Evolutionary conservation across 2,888 invertebrate genomes (phyloP), one percentile per base, ranked within the genome.

Genomic region (Sarcophaga rosellei): DNA sequence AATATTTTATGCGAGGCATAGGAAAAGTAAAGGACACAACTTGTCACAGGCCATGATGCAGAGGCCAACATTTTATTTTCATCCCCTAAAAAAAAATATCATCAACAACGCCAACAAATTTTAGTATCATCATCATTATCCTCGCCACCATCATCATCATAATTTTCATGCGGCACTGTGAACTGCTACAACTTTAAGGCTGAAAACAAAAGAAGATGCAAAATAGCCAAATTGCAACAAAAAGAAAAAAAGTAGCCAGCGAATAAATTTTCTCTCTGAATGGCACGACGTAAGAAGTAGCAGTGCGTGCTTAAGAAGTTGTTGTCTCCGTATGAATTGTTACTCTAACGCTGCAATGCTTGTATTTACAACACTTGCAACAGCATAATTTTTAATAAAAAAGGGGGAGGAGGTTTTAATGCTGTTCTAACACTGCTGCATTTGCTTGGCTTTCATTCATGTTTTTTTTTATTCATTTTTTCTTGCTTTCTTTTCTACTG

Each of bases 241-340:
- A 63, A 63, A 20, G 11, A 2, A 63, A 21, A 59, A 20, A 23
- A 45, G 45, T 53, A 44, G 25, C 10, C 8, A 57, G 65, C 25
- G 47, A 57, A 83, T 66, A 62, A 68, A 78, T 69, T 68, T 69
- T 70, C 59, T 61, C 12, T 70, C 63, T 65, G 47, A 66, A 73
- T 15, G 17, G 5, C 35, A 63, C 23, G 62, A 78, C 77, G 69
- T 63, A 78, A 59, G 44, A 84, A 79, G 69, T 35, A 75, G 17
- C 69, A 72, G 82, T 79, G 78, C 85, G 85, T 85, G 85, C 82
- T 85, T 73, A 85, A 85, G 82, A 82, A 85, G 78, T 78, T 84
- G 69, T 74, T 78, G 75, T 84, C 80, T 84, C 66, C 12, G 53
- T 61, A 66, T 35, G 44, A 76, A 65, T 65, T 72, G 21, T 66